Percentiles rank a stretch among this genome's conserved stretches.
These are phyloP conservation scores for Otocyon megalotis DNA, from an alignment of 2,113 vertebrate species.

Conservation along the genomic window DNA sequence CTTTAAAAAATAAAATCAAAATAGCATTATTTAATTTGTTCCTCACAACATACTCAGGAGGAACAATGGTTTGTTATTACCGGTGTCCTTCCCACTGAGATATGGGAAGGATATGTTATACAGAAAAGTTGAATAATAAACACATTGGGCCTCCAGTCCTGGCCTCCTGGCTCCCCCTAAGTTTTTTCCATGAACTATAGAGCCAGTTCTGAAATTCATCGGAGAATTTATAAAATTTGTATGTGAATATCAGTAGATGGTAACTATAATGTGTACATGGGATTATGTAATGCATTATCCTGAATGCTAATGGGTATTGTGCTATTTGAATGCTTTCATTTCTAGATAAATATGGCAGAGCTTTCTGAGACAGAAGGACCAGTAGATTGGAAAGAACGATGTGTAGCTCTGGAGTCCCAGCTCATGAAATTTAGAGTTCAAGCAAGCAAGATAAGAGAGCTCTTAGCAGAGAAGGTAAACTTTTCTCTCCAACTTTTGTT, in stretches of 20 bases:
- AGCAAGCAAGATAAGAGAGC: slow-evolving; percentile 96
- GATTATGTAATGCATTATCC: background rate
- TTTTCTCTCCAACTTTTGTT: background rate
- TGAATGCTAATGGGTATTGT: background rate
- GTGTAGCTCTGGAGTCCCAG: slow-evolving; percentile 94
- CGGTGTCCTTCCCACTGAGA: background rate
- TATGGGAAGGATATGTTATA: background rate
- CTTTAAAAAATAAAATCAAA: background rate
- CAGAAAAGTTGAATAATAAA: background rate
- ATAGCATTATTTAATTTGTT: slow-evolving; percentile 11
- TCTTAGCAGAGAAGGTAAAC: slow-evolving; percentile 97
- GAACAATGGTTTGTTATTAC: background rate
- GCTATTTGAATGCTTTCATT: slow-evolving; percentile 67
- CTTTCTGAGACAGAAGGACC: slow-evolving; percentile 89
- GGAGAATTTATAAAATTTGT: slow-evolving; percentile 24
- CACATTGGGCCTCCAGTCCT: background rate
- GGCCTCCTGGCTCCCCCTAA: background rate
- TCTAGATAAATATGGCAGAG: slow-evolving; percentile 92
- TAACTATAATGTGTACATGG: background rate
- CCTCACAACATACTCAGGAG: background rate
- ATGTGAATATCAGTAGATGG: background rate
- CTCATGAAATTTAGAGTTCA: slow-evolving; percentile 97
- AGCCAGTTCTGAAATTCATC: background rate
- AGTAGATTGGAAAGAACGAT: slow-evolving; percentile 97
- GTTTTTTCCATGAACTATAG: background rate